Evolutionary conservation across 2,113 vertebrate genomes (phyloP).

Genomic region (Labeo rohita): DNA sequence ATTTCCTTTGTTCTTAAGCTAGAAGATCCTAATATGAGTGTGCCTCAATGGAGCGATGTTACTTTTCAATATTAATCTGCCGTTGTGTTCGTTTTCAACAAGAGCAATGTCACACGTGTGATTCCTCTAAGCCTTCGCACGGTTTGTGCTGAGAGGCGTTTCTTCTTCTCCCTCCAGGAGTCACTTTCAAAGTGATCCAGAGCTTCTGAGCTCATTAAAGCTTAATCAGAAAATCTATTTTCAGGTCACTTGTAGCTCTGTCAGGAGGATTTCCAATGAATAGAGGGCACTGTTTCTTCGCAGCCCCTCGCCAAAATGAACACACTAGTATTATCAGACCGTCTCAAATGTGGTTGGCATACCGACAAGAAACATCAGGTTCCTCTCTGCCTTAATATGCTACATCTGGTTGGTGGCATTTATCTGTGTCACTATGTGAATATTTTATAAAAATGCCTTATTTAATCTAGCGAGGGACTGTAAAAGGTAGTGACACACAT

Average conservation of each 20-base stretch:
- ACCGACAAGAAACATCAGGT: neutral
- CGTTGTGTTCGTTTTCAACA: neutral
- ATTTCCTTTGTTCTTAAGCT: neutral
- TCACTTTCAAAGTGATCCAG: constrained; percentile 73
- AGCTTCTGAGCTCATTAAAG: constrained; percentile 80
- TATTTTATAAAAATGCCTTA: constrained; percentile 1
- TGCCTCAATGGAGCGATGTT: neutral
- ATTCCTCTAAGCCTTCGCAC: neutral
- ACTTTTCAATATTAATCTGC: neutral
- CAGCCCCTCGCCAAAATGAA: constrained; percentile 39
- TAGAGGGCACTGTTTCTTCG: constrained; percentile 63
- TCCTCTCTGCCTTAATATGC: neutral
- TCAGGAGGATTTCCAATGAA: constrained; percentile 75
- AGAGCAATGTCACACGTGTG: constrained; percentile 4
- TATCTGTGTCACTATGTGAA: constrained; percentile 21
- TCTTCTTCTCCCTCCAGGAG: constrained; percentile 60
- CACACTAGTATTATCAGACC: constrained; percentile 13
- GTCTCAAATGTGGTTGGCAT: constrained; percentile 46
- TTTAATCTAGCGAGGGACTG: constrained; percentile 7
- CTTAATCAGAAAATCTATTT: constrained; percentile 84
- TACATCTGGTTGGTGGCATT: neutral
- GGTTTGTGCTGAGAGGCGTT: constrained; percentile 1
- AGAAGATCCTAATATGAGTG: neutral
- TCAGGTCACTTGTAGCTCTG: constrained; percentile 75
- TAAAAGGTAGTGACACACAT: neutral